Evolutionary conservation across 2,113 vertebrate species (phyloP).

Genomic region (Halichoeres trimaculatus): DNA sequence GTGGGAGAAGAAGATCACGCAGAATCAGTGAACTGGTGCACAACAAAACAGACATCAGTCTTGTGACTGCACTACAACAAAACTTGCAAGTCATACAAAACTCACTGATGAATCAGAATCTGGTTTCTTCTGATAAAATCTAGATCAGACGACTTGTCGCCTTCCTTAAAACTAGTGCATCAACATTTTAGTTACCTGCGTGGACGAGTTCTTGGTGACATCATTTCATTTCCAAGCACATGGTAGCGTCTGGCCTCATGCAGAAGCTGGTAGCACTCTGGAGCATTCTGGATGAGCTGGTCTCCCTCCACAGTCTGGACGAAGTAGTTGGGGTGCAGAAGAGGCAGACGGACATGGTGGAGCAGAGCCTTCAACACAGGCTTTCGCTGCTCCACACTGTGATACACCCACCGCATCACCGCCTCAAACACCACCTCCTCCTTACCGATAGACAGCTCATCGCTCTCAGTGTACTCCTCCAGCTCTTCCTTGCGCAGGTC

Average conservation of each 20-base stretch:
- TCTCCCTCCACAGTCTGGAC: conserved; percentile 98
- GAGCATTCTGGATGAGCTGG: conserved; percentile 94
- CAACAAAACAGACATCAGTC: background rate
- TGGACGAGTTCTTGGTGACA: conserved; percentile 96
- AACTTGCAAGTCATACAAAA: background rate
- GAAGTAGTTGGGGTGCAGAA: conserved; percentile 98
- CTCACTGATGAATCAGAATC: too few relatives aligned
- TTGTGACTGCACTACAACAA: background rate
- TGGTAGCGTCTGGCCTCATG: conserved; percentile 97
- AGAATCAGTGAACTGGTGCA: background rate
- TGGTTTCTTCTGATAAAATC: background rate
- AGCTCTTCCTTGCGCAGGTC: conserved; percentile 93
- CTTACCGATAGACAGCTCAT: conserved; percentile 92
- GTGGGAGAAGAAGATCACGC: background rate
- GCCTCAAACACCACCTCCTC: conserved; percentile 97
- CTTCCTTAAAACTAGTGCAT: conserved; percentile 10
- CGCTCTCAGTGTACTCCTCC: conserved; percentile 92
- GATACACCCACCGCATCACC: conserved; percentile 97
- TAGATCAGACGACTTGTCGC: background rate
- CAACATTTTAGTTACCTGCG: conserved; percentile 86
- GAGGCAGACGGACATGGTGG: conserved; percentile 92
- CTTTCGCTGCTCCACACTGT: conserved; percentile 86
- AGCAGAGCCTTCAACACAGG: conserved; percentile 92
- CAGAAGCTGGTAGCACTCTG: conserved; percentile 96
- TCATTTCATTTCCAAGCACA: conserved; percentile 98